Base-by-base conservation (phyloP, 2,888 invertebrate species). In the Carterocephalus palaemon region DNA sequence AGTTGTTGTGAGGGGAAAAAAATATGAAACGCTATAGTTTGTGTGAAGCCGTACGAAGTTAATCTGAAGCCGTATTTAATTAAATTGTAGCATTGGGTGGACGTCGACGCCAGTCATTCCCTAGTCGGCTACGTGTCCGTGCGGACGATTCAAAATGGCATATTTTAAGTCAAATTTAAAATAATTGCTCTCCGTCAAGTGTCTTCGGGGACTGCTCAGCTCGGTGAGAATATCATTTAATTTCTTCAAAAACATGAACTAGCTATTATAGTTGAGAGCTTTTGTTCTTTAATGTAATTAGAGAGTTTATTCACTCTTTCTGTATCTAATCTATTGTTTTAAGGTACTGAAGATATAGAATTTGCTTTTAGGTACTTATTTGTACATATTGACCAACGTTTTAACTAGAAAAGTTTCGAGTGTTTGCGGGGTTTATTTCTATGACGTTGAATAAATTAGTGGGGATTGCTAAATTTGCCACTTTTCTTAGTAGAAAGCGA, bases 11-110 rank as follows among this genome's bases (percentile, higher is more conserved):
- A 37, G 54, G 67, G 63, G n/a, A n/a, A 70, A 69, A 62, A 75
- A 76, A 75, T 75, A 82, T 80, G 84, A 78, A 82, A 84, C 70
- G 62, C 64, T 75, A 77, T 75, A 83, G 80, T 75, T 73, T 75
- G 73, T 73, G 69, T 69, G 85, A 85, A 85, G 79, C 85, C 85
- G 53, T 64, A 81, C 57, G 45, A 60, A 68, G 77, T 72, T 86
- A 86, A 86, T 86, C 85, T 74, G 85, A 86, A 86, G 83, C 85
- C 85, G 54, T 86, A 81, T 79, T 82, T 86, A 86, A 86, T 86
- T 86, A 82, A 82, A 86, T 85, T 86, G 83, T 79, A 67, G 65
- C 62, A 62, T 64, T 68, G 67, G 70, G 72, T 73, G 70, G 67
- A 63, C 65, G 67, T 56, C 58, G 71, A 60, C 55, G 52, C 60